phyloP scores from a whole-genome alignment of 2,113 vertebrate genomes.

The Rissa tridactyla region DNA sequence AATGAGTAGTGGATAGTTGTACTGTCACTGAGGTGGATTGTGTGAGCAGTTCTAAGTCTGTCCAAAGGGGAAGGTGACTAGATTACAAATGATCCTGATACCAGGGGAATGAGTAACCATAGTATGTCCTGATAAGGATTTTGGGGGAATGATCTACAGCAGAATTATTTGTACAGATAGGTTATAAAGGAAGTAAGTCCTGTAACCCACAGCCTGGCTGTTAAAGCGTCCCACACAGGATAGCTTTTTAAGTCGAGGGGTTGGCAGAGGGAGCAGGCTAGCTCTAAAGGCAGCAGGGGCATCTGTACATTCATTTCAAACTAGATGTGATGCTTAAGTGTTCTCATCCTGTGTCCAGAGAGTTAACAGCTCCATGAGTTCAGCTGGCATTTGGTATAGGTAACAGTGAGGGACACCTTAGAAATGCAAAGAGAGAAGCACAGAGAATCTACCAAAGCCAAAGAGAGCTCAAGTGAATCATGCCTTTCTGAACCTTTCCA shows the following conservation, averaged over 20 bases:
- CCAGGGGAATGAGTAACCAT: background rate
- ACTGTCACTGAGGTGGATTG: background rate
- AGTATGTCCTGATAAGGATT: background rate
- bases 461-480: background rate
- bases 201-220: background rate
- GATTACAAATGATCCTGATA: background rate
- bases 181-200: background rate
- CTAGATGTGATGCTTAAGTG: background rate
- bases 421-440: background rate
- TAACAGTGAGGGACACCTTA: background rate
- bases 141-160: background rate
- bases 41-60: background rate
- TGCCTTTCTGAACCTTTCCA: background rate
- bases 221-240: background rate
- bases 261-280: background rate
- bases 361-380: background rate
- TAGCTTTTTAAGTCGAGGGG: background rate
- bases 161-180: background rate
- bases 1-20: background rate
- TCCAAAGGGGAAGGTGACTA: background rate
- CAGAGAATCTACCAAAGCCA: background rate
- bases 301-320: background rate
- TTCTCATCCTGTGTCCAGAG: background rate
- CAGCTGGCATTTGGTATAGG: background rate
- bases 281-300: background rate